These are phyloP conservation scores for Xenentodon cancila DNA, from an alignment of 2,797 vertebrate genomes.

Conservation along the genomic window DNA sequence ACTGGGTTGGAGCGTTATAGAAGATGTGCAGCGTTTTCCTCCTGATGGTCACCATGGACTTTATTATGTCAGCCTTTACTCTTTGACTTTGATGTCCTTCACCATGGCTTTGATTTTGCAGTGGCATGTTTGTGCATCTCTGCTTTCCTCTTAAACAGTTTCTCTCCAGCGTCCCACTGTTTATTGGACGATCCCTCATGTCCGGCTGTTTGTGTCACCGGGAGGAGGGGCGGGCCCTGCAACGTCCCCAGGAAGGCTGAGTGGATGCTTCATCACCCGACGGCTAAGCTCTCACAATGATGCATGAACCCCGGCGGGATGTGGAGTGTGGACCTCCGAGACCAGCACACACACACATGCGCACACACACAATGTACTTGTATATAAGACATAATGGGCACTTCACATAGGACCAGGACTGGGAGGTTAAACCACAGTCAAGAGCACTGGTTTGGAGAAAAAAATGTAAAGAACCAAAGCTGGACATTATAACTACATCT, in stretches of 20 bases:
- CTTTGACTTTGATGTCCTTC: too few species aligned
- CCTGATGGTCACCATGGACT: too few species aligned
- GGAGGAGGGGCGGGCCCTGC: slow-evolving; percentile 39
- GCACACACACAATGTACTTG: slow-evolving; percentile 3
- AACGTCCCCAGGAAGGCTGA: slow-evolving; percentile 64
- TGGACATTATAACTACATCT: neutral
- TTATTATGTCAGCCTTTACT: too few species aligned
- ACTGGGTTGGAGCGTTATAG: too few species aligned
- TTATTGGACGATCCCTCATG: slow-evolving; percentile 69
- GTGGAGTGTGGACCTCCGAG: slow-evolving; percentile 56
- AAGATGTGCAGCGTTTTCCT: too few species aligned
- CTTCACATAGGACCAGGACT: slow-evolving; percentile 25
- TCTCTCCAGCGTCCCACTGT: slow-evolving; percentile 38
- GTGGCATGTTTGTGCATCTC: too few species aligned
- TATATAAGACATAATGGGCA: slow-evolving; percentile 4
- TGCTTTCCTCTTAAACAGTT: neutral
- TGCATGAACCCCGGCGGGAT: slow-evolving; percentile 76
- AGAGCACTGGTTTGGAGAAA: too few species aligned
- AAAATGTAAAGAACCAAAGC: neutral
- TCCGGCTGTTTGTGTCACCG: slow-evolving; percentile 51
- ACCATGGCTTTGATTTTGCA: too few species aligned
- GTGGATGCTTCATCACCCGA: slow-evolving; percentile 79
- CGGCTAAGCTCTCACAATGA: slow-evolving; percentile 75
- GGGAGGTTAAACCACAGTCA: too few species aligned
- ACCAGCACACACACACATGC: slow-evolving; percentile 34